These are phyloP conservation scores for Trachelus stipa DNA, from an alignment of 2,888 invertebrate genomes.

Conservation along the genomic window DNA sequence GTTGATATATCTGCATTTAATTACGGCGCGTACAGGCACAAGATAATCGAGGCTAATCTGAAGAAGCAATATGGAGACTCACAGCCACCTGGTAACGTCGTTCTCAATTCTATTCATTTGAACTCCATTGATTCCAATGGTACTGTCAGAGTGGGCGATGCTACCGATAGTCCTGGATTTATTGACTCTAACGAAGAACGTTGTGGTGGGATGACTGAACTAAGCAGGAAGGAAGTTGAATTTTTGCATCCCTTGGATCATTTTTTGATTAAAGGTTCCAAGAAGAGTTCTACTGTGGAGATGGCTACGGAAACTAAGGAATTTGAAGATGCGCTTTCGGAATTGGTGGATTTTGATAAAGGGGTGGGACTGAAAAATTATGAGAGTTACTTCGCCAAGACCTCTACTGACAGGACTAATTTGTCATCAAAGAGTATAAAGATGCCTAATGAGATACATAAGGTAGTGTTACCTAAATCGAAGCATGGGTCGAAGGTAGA, in stretches of 20 bases:
- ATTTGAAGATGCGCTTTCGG: neutral
- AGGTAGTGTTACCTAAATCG: neutral
- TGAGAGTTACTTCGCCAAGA: neutral
- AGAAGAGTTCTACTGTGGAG: conserved; percentile 40
- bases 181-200: conserved; percentile 47
- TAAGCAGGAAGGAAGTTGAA: conserved; percentile 33
- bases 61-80: conserved; percentile 48
- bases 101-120: conserved; percentile 56
- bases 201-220: conserved; percentile 27
- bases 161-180: conserved; percentile 18
- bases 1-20: conserved; percentile 48
- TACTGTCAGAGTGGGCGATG: neutral
- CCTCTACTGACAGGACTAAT: neutral
- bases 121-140: conserved; percentile 41
- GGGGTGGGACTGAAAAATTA: neutral
- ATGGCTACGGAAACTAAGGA: conserved; percentile 38
- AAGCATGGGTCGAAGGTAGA: neutral
- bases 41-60: conserved; percentile 49
- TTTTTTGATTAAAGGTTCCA: conserved; percentile 42
- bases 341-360: neutral
- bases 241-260: conserved; percentile 51
- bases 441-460: neutral
- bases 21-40: conserved; percentile 50
- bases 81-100: conserved; percentile 57
- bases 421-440: neutral